These are phyloP conservation scores for Hiodon tergisus DNA, from an alignment of 2,113 vertebrate species.

Conservation along the genomic window DNA sequence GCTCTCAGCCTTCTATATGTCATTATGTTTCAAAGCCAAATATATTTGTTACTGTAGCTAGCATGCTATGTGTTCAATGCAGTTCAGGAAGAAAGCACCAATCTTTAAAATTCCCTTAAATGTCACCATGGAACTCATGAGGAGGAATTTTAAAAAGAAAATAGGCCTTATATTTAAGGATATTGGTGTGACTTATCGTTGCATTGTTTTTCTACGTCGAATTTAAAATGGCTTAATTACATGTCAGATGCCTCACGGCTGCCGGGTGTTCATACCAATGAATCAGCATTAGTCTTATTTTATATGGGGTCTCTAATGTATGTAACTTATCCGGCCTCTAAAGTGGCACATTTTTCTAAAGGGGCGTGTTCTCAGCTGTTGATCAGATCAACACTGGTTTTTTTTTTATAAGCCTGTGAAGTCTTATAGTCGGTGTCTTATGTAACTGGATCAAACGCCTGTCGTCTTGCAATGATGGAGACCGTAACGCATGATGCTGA, in stretches of 20 bases:
- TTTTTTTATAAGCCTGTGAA: no score
- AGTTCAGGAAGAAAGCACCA: conserved; percentile 66
- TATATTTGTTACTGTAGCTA: conserved; percentile 83
- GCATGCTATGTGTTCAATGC: conserved; percentile 70
- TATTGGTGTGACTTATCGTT: conserved; percentile 67
- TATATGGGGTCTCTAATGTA: no score
- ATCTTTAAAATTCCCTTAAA: conserved; percentile 63
- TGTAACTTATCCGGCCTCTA: no score
- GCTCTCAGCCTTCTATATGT: conserved; percentile 84
- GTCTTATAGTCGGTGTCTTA: no score
- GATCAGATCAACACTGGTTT: no score
- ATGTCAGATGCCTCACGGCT: conserved; percentile 46
- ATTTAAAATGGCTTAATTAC: conserved; percentile 52
- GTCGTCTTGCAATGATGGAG: no score
- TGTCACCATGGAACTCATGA: conserved; percentile 63
- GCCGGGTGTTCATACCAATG: conserved; percentile 78
- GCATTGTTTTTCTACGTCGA: conserved; percentile 56
- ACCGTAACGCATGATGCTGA: no score
- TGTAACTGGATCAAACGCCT: no score
- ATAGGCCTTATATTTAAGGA: conserved; percentile 68
- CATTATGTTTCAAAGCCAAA: conserved; percentile 81
- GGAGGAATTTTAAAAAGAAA: conserved; percentile 53
- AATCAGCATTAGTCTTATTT: conserved; percentile 57
- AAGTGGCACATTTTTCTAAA: no score
- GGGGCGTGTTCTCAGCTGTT: no score